Conservation (phyloP, 1,140 invertebrate species). For the Drosophila melanica region DNA sequence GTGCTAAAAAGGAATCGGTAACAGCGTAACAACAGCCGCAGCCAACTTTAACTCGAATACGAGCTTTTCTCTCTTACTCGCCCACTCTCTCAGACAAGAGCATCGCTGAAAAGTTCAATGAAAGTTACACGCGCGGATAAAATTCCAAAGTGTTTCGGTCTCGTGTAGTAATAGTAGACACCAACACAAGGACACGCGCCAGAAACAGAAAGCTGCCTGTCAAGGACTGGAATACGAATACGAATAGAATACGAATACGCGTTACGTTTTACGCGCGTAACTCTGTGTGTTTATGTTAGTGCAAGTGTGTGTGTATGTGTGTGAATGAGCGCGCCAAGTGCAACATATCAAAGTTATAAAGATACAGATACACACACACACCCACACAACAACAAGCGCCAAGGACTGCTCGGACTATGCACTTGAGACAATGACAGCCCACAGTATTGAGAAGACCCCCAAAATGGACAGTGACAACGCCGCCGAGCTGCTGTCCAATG, state of each 20-base stretch:
- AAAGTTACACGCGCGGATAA: constrained; percentile 73
- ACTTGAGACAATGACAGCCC: constrained; percentile 57
- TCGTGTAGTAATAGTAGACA: constrained; percentile 61
- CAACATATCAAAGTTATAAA: constrained; percentile 63
- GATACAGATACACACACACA: constrained; percentile 14
- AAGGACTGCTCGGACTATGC: constrained; percentile 50
- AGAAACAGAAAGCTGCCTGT: constrained; percentile 60
- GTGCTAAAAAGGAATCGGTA: constrained; percentile 25
- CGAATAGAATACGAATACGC: constrained; percentile 14
- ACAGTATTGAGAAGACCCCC: constrained; percentile 35
- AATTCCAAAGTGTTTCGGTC: constrained; percentile 55
- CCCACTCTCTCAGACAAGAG: constrained; percentile 16
- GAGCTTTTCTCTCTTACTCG: constrained; percentile 53
- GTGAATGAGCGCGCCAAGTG: constrained; percentile 75
- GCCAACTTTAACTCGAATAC: constrained; percentile 51
- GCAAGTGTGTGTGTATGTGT: constrained; percentile 26
- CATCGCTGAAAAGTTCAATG: constrained; percentile 58
- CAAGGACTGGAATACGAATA: constrained; percentile 78
- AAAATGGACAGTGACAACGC: constrained; percentile 53
- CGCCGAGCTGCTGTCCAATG: constrained; percentile 18
- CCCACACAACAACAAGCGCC: not conserved
- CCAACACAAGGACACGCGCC: constrained; percentile 68
- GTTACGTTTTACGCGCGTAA: constrained; percentile 81
- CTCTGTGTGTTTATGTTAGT: constrained; percentile 37
- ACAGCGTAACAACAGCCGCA: constrained; percentile 54